phyloP scores from a whole-genome alignment of 2,888 invertebrate species.

The Cyclophora punctaria region DNA sequence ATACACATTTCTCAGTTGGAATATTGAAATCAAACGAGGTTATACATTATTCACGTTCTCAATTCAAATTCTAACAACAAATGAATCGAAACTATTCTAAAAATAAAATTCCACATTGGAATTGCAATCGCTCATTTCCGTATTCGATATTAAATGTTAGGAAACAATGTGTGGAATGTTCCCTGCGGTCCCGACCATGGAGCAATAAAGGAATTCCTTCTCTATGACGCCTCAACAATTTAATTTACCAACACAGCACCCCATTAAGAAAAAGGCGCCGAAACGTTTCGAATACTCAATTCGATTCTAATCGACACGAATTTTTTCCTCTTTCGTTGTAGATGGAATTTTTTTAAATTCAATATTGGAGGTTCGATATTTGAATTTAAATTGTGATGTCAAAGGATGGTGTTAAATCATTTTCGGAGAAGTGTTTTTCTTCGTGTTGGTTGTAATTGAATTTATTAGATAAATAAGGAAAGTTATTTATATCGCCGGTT shows the following conservation, averaged over 20 bases:
- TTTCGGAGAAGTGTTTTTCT: too few species aligned
- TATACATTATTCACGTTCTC: too few species aligned
- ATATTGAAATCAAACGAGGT: too few species aligned
- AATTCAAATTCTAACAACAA: too few species aligned
- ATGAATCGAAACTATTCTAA: too few species aligned
- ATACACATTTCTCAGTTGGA: too few species aligned
- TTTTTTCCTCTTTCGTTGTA: constrained; percentile 10
- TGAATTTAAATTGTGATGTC: constrained; percentile 18
- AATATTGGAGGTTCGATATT: constrained; percentile 16
- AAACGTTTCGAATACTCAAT: constrained; percentile 20
- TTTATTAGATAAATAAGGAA: too few species aligned
- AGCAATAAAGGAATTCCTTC: constrained; percentile 18
- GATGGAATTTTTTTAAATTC: constrained; percentile 17
- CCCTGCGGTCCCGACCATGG: constrained; percentile 1
- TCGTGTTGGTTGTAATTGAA: too few species aligned
- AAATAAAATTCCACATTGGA: too few species aligned
- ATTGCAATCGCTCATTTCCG: constrained; percentile 10
- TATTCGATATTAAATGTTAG: background rate
- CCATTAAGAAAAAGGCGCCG: constrained; percentile 24
- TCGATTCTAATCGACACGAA: constrained; percentile 20
- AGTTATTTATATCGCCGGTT: too few species aligned
- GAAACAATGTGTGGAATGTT: constrained; percentile 15
- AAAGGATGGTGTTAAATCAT: background rate
- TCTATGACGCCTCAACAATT: constrained; percentile 19
- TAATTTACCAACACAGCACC: constrained; percentile 19